Evolutionary conservation across 2,888 invertebrate genomes (phyloP).

Genomic region (Oasisia sp.): DNA sequence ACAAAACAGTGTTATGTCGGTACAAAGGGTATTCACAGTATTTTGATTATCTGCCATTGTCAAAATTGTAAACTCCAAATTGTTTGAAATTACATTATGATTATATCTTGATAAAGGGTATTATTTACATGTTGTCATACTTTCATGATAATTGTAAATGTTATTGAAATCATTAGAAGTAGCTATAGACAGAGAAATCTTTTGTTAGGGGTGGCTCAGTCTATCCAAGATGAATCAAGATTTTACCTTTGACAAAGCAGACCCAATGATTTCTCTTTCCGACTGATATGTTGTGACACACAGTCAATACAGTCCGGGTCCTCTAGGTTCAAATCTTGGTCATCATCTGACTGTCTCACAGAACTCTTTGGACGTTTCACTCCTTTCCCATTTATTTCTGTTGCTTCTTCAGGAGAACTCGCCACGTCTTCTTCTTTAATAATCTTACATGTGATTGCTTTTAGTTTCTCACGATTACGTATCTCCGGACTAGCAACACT

Average conservation of each 20-base stretch:
- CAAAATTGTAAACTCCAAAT: no score
- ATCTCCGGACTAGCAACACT: conserved; percentile 71
- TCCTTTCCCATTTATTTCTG: not conserved
- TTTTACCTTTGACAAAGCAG: conserved; percentile 62
- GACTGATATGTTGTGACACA: conserved; percentile 33
- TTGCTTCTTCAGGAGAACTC: not conserved
- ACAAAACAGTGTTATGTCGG: no score
- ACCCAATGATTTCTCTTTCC: conserved; percentile 64
- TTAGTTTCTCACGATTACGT: conserved; percentile 45
- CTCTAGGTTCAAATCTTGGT: not conserved
- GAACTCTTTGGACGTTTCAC: not conserved
- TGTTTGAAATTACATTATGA: no score
- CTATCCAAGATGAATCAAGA: not conserved
- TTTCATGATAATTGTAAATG: not conserved
- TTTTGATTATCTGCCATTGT: no score
- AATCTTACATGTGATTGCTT: conserved; percentile 28
- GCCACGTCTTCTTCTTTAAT: conserved; percentile 17
- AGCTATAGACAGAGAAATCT: no score
- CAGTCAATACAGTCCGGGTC: not conserved
- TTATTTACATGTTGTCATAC: not conserved
- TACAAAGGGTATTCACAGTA: no score
- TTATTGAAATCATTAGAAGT: no score
- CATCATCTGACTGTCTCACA: conserved; percentile 18
- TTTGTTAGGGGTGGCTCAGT: no score
- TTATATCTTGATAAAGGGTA: not conserved